Percentiles rank a stretch among this genome's conserved stretches.
These are phyloP conservation scores for Setophaga coronata DNA, from an alignment of 2,113 vertebrate species.

Conservation along the genomic window DNA sequence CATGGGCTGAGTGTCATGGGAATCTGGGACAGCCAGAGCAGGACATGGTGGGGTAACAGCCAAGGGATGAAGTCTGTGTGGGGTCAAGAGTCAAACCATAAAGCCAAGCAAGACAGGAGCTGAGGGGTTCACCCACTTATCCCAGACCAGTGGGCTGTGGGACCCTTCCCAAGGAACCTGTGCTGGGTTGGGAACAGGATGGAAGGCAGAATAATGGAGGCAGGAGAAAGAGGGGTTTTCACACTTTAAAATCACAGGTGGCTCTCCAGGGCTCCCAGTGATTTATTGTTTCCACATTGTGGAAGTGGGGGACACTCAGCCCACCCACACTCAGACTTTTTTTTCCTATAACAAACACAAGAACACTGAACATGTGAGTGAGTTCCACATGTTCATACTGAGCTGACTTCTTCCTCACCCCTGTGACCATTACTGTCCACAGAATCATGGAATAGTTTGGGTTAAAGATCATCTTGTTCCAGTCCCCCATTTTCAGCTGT, in stretches of 20 bases:
- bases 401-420: not conserved
- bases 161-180: not conserved
- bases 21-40: not conserved
- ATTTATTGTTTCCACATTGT: conserved; percentile 34
- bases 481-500: not conserved
- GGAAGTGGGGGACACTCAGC: not conserved
- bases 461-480: not conserved
- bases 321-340: not conserved
- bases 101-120: not conserved
- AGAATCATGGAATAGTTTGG: not conserved
- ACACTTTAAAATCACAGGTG: not conserved
- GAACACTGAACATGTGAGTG: not conserved
- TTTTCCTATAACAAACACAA: not conserved
- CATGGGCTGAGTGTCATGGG: not conserved
- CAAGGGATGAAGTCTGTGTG: not conserved
- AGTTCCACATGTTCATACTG: not conserved
- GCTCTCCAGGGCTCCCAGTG: not conserved
- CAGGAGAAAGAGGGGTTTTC: not conserved
- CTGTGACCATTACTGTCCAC: not conserved
- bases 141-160: not conserved
- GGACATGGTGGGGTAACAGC: not conserved
- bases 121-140: not conserved
- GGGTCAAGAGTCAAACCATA: not conserved
- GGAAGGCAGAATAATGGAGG: not conserved
- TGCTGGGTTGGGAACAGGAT: not conserved